Evolutionary conservation across 2,797 vertebrate species (phyloP), one percentile per base, ranked within the genome.

Genomic region (Leptoclinus maculatus): DNA sequence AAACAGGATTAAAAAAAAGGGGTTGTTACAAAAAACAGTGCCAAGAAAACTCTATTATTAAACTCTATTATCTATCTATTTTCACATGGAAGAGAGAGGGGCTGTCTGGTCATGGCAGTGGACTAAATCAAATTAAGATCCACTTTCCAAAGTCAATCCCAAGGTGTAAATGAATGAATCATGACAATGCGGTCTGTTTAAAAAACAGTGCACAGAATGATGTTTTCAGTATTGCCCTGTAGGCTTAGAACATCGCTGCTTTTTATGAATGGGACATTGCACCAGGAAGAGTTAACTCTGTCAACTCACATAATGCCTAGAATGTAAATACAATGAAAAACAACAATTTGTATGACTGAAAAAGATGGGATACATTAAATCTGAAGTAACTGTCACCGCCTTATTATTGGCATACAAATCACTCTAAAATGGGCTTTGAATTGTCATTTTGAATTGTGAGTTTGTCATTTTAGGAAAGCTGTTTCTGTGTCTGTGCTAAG

Each of bases 61-160:
- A n/a, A 49, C 47, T 49, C 6, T 21, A 49, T 49, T 49, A n/a
- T 49, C 16, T 17, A 76, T 66, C 74, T 82, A 29, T 70, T 81
- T 87, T 56, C 21, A 69, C 66, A 66, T 53, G 64, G 76, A 78
- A 53, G 41, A 72, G 57, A 66, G 45, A 47, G 71, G 77, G 43
- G 51, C 65, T 53, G 5, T 69, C 72, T 86, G 75, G 80, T 77
- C 80, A 76, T 79, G 76, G 71, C 65, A 68, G 71, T 60, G 69
- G 88, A 86, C 90, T 86, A 77, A 88, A 92, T 84, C 43, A 79
- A 85, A 89, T 89, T 86, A 83, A 71, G 62, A 90, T 85, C 76
- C 65, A 79, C 73, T 85, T 86, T 88, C 88, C 70, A 84, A 91
- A 90, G 83, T 84, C 80, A 77, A 71, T 87, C 80, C 80, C 73